phyloP scores from a whole-genome alignment of 64 coral and sea anemone species.

The Montipora capricornis region DNA sequence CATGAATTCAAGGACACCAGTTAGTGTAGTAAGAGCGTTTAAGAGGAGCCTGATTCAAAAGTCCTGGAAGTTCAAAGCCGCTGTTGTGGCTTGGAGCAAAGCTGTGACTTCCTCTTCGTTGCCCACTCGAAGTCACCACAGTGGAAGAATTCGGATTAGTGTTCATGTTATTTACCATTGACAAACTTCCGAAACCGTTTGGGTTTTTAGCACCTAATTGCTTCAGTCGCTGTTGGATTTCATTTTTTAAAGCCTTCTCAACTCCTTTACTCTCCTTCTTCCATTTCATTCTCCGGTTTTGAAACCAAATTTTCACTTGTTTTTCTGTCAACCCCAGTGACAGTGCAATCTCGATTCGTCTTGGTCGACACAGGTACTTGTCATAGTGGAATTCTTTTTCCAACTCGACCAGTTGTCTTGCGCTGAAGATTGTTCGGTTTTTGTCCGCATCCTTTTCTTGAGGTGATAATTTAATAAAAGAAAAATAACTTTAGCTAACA shows the following conservation, averaged over 20 bases:
- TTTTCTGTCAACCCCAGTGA: slow-evolving; percentile 94
- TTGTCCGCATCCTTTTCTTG: slow-evolving; percentile 69
- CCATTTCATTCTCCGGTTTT: slow-evolving; percentile 98
- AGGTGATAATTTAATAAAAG: slow-evolving; percentile 40
- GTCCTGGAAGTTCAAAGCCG: not conserved
- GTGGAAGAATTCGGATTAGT: not conserved
- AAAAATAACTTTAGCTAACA: not conserved
- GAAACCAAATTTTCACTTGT: slow-evolving; percentile 99
- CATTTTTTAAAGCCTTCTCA: slow-evolving; percentile 83
- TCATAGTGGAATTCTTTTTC: slow-evolving; percentile 99
- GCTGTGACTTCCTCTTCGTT: not conserved
- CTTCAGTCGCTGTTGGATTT: slow-evolving; percentile 84
- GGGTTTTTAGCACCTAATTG: slow-evolving; percentile 76
- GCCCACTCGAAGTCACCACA: not conserved
- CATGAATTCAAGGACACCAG: not conserved
- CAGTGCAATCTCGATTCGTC: slow-evolving; percentile 96
- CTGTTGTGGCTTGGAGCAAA: not conserved
- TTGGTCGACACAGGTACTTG: slow-evolving; percentile 83
- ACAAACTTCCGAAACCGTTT: slow-evolving; percentile 84
- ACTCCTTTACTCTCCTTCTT: slow-evolving; percentile 84
- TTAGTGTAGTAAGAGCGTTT: not conserved
- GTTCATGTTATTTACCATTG: slow-evolving; percentile 10
- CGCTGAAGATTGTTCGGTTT: slow-evolving; percentile 91
- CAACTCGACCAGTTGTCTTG: slow-evolving; percentile 88
- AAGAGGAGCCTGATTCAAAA: slow-evolving; percentile 13